Conservation (phyloP, 2,113 vertebrate genomes). For the Lepus europaeus region DNA sequence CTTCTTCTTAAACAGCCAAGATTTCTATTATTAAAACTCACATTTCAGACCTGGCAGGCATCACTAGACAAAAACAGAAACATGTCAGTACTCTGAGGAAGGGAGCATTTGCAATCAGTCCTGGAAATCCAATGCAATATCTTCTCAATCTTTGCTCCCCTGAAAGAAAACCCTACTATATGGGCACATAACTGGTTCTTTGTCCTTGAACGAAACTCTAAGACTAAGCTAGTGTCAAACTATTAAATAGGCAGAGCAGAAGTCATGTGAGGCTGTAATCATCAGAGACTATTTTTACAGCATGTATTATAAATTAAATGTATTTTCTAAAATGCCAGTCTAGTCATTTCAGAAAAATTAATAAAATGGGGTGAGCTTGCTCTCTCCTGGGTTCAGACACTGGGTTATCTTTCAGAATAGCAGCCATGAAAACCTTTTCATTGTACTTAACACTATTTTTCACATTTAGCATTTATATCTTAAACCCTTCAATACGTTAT, state of each 20-base stretch:
- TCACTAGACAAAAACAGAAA: conserved; percentile 59
- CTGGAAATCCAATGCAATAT: conserved; percentile 52
- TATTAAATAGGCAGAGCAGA: neutral
- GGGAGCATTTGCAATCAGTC: neutral
- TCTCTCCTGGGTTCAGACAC: neutral
- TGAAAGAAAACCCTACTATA: neutral
- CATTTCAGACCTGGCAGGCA: conserved; percentile 73
- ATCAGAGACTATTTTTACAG: neutral
- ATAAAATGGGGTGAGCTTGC: neutral
- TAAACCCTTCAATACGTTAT: neutral
- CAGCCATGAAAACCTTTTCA: neutral
- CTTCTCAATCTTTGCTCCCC: conserved; percentile 52
- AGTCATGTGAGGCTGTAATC: neutral
- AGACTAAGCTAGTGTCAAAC: neutral
- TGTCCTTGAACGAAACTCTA: neutral
- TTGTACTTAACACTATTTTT: conserved; percentile 51
- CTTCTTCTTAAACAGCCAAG: conserved; percentile 65
- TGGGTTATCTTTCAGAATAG: conserved; percentile 53
- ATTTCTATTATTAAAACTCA: conserved; percentile 72
- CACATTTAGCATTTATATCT: neutral
- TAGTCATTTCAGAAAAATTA: conserved; percentile 16
- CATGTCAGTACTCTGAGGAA: neutral
- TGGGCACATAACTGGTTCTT: neutral
- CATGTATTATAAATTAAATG: neutral
- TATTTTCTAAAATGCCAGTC: neutral